A percentile compares a stretch with the other conserved stretches of the same genome.
phyloP scores from a whole-genome alignment of 2,797 vertebrate genomes.

The Girardinus metallicus region DNA sequence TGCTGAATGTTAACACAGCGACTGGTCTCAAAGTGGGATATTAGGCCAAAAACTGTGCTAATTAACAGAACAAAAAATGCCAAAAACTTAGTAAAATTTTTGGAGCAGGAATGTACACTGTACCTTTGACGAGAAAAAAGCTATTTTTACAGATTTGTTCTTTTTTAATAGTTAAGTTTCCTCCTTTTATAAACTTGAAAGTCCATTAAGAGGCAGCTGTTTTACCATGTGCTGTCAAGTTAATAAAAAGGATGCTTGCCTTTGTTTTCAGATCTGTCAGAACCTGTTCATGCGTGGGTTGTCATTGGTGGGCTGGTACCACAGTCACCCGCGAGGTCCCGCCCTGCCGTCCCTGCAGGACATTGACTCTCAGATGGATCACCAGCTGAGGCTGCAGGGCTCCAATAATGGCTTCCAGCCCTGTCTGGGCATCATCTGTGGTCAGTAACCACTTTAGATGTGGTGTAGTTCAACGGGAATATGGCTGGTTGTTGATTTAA shows the following conservation, averaged over 20 bases:
- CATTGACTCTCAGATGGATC: conserved; percentile 96
- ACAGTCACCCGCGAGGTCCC: conserved; percentile 92
- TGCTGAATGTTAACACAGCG: neutral
- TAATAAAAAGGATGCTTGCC: neutral
- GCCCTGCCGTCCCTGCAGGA: conserved; percentile 94
- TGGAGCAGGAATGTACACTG: neutral
- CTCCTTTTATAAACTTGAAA: neutral
- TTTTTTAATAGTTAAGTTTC: neutral
- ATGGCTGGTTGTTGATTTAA: neutral
- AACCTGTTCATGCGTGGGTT: conserved; percentile 93
- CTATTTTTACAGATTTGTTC: neutral
- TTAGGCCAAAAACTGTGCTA: neutral
- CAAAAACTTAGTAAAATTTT: neutral
- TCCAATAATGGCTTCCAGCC: conserved; percentile 95
- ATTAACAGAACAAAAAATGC: neutral
- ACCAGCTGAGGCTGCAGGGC: conserved; percentile 94
- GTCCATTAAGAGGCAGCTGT: neutral
- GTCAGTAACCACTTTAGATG: conserved; percentile 70
- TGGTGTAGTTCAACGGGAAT: neutral
- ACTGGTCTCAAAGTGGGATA: neutral
- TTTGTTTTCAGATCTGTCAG: conserved; percentile 88
- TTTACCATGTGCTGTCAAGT: neutral
- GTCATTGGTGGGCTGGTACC: conserved; percentile 97
- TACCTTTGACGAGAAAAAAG: neutral
- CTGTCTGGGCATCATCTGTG: conserved; percentile 94